phyloP scores from a whole-genome alignment of 2,888 invertebrate species.

The Malacosoma neustria region DNA sequence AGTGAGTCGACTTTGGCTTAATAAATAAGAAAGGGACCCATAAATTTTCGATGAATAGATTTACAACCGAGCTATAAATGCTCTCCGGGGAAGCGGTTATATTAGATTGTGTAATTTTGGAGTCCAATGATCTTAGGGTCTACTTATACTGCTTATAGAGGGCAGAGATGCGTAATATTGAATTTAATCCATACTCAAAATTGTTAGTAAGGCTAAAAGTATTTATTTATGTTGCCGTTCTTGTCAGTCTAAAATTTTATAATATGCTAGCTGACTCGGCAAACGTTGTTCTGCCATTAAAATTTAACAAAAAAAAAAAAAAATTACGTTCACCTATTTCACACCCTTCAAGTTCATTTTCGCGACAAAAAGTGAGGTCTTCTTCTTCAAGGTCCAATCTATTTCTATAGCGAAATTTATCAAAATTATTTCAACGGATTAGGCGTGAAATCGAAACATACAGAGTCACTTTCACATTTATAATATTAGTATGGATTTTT shows the following conservation, averaged over 20 bases:
- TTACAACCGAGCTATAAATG: conserved; percentile 37
- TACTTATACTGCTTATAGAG: neutral
- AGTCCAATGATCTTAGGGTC: conserved; percentile 11
- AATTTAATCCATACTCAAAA: neutral
- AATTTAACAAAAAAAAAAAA: too few species aligned
- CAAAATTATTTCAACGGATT: too few species aligned
- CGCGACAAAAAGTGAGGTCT: too few species aligned
- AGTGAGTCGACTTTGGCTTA: conserved; percentile 12
- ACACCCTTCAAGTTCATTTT: too few species aligned
- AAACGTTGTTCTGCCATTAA: too few species aligned
- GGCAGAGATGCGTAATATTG: neutral
- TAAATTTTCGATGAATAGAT: conserved; percentile 35
- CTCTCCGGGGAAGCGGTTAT: conserved; percentile 23
- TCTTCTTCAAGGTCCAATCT: too few species aligned
- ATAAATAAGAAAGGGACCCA: conserved; percentile 12
- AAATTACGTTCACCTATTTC: too few species aligned
- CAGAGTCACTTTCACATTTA: too few species aligned
- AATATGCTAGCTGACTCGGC: too few species aligned
- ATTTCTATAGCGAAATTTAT: too few species aligned
- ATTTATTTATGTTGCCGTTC: neutral
- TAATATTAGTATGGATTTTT: too few species aligned
- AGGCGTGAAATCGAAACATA: too few species aligned
- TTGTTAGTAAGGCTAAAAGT: neutral
- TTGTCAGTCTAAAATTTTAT: conserved; percentile 1
- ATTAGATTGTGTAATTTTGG: conserved; percentile 22